phyloP scores from a whole-genome alignment of 2,113 vertebrate genomes.

The Sterrhoptilus dennistouni region DNA sequence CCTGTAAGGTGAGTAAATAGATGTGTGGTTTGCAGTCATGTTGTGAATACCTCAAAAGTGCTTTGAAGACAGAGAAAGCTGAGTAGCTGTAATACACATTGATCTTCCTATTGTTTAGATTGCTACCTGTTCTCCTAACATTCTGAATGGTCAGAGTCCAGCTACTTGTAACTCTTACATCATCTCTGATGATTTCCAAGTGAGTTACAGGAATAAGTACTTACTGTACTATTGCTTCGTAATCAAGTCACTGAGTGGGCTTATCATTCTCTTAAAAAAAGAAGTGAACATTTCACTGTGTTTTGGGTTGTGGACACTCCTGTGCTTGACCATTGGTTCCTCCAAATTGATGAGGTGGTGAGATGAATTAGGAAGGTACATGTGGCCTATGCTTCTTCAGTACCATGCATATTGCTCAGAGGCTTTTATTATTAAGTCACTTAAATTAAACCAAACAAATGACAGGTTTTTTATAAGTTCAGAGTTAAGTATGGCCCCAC shows the following conservation, averaged over 20 bases:
- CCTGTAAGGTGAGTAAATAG: not conserved
- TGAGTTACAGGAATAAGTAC: not conserved
- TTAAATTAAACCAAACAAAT: not conserved
- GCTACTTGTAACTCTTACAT: not conserved
- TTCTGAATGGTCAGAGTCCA: not conserved
- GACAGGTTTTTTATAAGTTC: not conserved
- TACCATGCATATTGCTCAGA: not conserved
- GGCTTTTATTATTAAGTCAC: not conserved
- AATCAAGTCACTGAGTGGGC: not conserved
- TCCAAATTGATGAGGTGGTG: not conserved
- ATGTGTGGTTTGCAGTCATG: not conserved
- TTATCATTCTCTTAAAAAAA: not conserved
- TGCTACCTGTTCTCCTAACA: not conserved
- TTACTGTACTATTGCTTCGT: not conserved
- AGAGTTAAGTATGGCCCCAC: not conserved
- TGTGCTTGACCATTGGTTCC: not conserved
- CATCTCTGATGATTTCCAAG: not conserved
- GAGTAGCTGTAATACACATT: not conserved
- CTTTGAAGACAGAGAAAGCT: not conserved
- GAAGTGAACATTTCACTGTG: not conserved
- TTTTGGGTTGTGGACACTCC: not conserved
- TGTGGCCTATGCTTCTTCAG: not conserved
- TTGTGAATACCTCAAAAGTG: not conserved
- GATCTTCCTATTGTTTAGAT: not conserved
- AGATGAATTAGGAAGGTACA: not conserved